Base-by-base conservation (phyloP, 1,140 invertebrate genomes). In the Drosophila tsacasi region DNA sequence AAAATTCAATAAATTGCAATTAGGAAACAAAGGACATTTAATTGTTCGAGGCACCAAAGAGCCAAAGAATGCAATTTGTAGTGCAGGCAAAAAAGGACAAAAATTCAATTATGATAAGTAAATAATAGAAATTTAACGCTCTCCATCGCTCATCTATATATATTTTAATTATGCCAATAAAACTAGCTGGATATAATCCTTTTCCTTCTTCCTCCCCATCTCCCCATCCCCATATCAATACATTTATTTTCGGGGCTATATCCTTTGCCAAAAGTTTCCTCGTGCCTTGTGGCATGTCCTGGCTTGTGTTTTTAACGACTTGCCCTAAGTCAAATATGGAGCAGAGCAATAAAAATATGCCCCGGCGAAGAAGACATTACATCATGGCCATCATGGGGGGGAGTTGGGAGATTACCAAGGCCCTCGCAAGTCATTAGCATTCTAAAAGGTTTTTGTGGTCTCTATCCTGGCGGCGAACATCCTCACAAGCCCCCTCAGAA, bases 361-460 rank as follows among this genome's bases (percentile, higher is more conserved):
- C 49, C 47, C 49, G 23, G 39, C 68, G 21, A 57, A 57, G 27
- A 78, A 71, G 75, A 54, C 50, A 77, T 77, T 77, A 77, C 74
- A 57, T 68, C 55, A 77, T 46, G 47, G 47, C 35, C 17, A 9
- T 13, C 39, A 8, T 12, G 62, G 25, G 13, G 23, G 25, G 2
- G 49, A 13, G 21, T 21, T 55, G 30, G 13, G 55, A 17, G 30
- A 35, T 54, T 54, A 60, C 47, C 21, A 52, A 61, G 72, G 82
- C 73, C 73, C 79, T 72, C 66, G 72, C 69, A 89, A 87, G 84
- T 84, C 84, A 89, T 87, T 87, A 87, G 83, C 84, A 87, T 87
- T 87, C 81, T 87, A 87, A 87, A 89, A 87, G 84, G 81, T 87
- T 87, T 87, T 84, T 54, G 84, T 81, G 87, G 84, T 89, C 63